Evolutionary conservation across 2,797 vertebrate species (phyloP), one percentile per base, ranked within the genome.

Genomic region (Rhinella marina): DNA sequence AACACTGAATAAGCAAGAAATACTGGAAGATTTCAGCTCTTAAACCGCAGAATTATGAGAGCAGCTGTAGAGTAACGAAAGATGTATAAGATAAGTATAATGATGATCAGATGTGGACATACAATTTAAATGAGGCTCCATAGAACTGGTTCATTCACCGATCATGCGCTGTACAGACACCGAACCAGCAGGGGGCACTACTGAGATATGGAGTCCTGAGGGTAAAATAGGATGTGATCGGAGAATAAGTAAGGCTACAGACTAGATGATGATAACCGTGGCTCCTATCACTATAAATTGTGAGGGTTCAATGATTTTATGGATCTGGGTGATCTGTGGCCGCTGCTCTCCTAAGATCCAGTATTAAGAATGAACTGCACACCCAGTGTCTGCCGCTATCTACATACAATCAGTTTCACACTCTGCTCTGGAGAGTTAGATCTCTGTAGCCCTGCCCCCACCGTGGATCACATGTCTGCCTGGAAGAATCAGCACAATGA

Each of bases 401-500:
- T 87, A 78, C 59, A 83, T 77, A 66, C 81, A 83, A 59, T 79
- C 8, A 95, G 95, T 96, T 96, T 96, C 95, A 96, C 95, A 96
- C 95, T 96, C 92, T 79, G 92, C 59, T 21, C 59, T 61, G 91
- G 89, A 84, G 9, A 84, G 57, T 14, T 59, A 91, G 92, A 93
- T 88, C 92, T 92, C 92, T 92, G 91, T 89, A 95, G 92, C 93
- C 95, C 95, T 94, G 91, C 93, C 95, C 94, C 93, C 94, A 92
- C 95, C 94, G 93, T 93, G 95, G 93, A 94, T 94, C 93, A 95
- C 92, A 93, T 92, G 90, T 81, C 92, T 90, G 92, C 91, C 94
- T 95, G 93, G 95, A 95, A 95, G 96, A 95, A 95, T 95, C 95
- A 95, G 96, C 96, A 95, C 93, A 96, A 96, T 90, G 95, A 97